Evolutionary conservation across 2,888 invertebrate genomes (phyloP).

Genomic region (Drosophila siamana): DNA sequence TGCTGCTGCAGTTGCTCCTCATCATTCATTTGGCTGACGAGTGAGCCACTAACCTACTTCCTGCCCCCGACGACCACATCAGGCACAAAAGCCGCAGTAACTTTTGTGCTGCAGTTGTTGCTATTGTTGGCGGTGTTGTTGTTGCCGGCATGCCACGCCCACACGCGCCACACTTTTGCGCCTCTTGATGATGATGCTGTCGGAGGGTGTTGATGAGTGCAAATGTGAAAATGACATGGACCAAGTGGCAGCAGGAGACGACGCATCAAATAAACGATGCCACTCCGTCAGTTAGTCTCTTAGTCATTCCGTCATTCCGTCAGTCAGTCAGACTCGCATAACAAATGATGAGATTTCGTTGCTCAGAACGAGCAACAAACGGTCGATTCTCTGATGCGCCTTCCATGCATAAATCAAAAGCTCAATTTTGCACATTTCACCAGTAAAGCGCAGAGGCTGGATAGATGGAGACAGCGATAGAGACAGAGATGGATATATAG

Average conservation of each 20-base stretch:
- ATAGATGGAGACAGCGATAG: neutral
- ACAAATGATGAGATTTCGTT: constrained; percentile 66
- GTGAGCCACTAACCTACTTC: constrained; percentile 81
- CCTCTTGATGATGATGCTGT: constrained; percentile 19
- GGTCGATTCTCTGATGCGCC: constrained; percentile 23
- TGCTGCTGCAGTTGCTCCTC: constrained; percentile 63
- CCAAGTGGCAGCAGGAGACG: constrained; percentile 39
- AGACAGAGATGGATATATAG: neutral
- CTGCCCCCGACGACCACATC: constrained; percentile 46
- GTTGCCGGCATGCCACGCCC: constrained; percentile 74
- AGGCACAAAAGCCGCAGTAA: constrained; percentile 41
- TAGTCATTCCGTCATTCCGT: neutral
- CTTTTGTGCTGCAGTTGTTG: constrained; percentile 23
- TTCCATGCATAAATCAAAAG: constrained; percentile 74
- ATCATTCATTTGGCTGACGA: constrained; percentile 77
- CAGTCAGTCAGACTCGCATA: constrained; percentile 23
- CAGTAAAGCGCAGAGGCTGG: constrained; percentile 30
- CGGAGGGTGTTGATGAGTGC: constrained; percentile 65
- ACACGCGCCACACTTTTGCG: constrained; percentile 29
- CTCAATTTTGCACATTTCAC: constrained; percentile 68
- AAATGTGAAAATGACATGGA: constrained; percentile 74
- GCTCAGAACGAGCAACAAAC: neutral
- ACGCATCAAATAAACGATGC: constrained; percentile 54
- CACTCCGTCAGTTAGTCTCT: constrained; percentile 10
- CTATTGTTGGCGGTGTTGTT: constrained; percentile 43